Evolutionary conservation across 37 sponge, comb jelly and placozoan species (phyloP).

Genomic region (Ephydatia muelleri): DNA sequence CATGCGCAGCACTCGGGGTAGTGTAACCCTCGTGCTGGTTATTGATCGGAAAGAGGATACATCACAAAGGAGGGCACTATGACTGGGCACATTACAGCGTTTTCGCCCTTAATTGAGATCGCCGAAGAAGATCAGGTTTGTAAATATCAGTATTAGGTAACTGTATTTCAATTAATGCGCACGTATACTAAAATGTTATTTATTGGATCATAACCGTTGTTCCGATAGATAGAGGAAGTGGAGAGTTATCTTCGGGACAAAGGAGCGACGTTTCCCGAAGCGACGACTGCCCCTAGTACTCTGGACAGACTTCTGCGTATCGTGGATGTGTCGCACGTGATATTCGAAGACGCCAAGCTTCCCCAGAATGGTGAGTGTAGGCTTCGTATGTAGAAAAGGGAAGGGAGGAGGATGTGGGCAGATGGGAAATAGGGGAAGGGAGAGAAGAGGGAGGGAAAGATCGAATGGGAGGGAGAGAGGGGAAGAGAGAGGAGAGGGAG

Average conservation of each 20-base stretch:
- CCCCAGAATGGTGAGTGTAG: conserved; percentile 33
- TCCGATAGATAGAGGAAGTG: conserved; percentile 38
- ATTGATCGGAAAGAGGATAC: neutral
- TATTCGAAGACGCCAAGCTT: conserved; percentile 45
- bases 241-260: conserved; percentile 57
- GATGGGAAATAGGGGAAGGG: no score
- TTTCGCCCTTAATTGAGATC: conserved; percentile 59
- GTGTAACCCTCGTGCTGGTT: neutral
- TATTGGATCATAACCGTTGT: neutral
- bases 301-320: conserved; percentile 29
- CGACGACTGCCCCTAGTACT: neutral
- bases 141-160: neutral
- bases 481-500: no score
- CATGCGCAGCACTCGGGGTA: neutral
- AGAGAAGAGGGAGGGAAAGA: no score
- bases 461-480: no score
- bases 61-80: conserved; percentile 6
- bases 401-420: neutral
- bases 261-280: conserved; percentile 15
- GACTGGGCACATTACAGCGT: conserved; percentile 47
- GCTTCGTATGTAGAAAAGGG: neutral
- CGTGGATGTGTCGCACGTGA: conserved; percentile 24
- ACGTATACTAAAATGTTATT: neutral
- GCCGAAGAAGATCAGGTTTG: conserved; percentile 65
- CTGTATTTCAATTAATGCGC: neutral